phyloP scores from a whole-genome alignment of 2,797 vertebrate species.

The Diglossa cyanea region DNA sequence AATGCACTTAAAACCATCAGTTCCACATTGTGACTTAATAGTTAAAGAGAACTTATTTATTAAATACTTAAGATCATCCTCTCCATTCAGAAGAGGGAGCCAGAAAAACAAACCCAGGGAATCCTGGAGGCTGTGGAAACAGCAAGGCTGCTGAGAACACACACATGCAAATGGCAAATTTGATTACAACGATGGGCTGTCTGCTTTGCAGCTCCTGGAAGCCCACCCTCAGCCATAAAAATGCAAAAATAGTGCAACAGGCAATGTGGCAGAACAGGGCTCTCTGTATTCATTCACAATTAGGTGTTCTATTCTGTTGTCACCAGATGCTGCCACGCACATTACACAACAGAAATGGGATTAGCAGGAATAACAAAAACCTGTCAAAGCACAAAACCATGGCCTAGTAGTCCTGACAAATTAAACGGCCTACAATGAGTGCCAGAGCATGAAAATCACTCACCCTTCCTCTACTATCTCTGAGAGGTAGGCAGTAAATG shows the following conservation, averaged over 20 bases:
- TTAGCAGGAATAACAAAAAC: conserved; percentile 70
- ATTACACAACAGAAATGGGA: conserved; percentile 72
- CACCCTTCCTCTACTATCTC: conserved; percentile 61
- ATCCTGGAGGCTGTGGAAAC: not conserved
- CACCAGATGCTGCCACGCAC: conserved; percentile 70
- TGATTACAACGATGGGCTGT: conserved; percentile 64
- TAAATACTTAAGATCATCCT: not conserved
- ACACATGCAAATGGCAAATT: conserved; percentile 67
- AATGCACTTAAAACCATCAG: not conserved
- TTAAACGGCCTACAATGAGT: conserved; percentile 65
- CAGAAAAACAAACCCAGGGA: not conserved
- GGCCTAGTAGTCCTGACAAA: conserved; percentile 69
- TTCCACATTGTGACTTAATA: not conserved
- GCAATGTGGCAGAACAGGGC: conserved; percentile 62
- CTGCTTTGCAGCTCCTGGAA: conserved; percentile 58
- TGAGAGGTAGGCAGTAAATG: conserved; percentile 41
- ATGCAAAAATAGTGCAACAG: conserved; percentile 68
- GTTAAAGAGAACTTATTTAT: not conserved
- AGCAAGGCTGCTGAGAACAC: conserved; percentile 37
- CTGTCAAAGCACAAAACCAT: conserved; percentile 66
- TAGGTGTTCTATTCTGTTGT: conserved; percentile 73
- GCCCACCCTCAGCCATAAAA: conserved; percentile 66
- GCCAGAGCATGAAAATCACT: conserved; percentile 68
- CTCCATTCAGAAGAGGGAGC: conserved; percentile 31
- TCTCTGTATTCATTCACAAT: conserved; percentile 68